A percentile compares a stretch with the other conserved stretches of the same genome.
These are phyloP conservation scores for Oegoconia quadripuncta DNA, from an alignment of 2,888 invertebrate genomes.

Conservation along the genomic window DNA sequence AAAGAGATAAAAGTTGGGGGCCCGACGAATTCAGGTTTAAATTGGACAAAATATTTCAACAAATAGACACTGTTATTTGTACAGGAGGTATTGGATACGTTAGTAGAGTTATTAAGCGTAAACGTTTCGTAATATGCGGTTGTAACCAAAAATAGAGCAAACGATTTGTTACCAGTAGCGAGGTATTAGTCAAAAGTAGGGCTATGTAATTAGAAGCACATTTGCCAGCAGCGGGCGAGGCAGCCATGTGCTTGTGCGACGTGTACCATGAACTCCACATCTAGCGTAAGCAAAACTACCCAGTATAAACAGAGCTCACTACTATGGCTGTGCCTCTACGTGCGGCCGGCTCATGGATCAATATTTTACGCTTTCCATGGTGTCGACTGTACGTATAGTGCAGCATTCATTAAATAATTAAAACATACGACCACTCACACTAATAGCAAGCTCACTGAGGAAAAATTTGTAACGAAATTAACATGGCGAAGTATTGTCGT, in stretches of 20 bases:
- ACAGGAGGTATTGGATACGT: background rate
- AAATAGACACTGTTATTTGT: background rate
- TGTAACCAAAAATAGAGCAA: slow-evolving; percentile 46
- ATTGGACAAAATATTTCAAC: slow-evolving; percentile 10
- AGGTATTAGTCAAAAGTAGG: slow-evolving; percentile 60
- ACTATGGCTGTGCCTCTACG: too few relatives aligned
- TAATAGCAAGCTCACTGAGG: slow-evolving; percentile 2
- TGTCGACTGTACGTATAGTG: too few relatives aligned
- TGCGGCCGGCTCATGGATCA: background rate
- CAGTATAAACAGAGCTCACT: too few relatives aligned
- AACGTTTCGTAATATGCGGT: background rate
- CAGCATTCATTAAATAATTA: slow-evolving; percentile 51
- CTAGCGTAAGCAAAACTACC: too few relatives aligned
- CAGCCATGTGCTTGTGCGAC: slow-evolving; percentile 8
- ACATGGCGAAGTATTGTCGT: too few relatives aligned
- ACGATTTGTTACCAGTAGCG: slow-evolving; percentile 50
- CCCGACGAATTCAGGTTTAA: slow-evolving; percentile 10
- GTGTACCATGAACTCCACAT: slow-evolving; percentile 20
- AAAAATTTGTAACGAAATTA: background rate
- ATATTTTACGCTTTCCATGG: too few relatives aligned
- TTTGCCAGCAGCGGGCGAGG: slow-evolving; percentile 30
- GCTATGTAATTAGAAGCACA: slow-evolving; percentile 61
- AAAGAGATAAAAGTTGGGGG: slow-evolving; percentile 50
- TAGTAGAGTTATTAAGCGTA: slow-evolving; percentile 5
- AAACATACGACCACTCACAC: slow-evolving; percentile 40